Evolutionary conservation across 2,888 invertebrate genomes (phyloP).

Genomic region (Nemapogon koenigi): DNA sequence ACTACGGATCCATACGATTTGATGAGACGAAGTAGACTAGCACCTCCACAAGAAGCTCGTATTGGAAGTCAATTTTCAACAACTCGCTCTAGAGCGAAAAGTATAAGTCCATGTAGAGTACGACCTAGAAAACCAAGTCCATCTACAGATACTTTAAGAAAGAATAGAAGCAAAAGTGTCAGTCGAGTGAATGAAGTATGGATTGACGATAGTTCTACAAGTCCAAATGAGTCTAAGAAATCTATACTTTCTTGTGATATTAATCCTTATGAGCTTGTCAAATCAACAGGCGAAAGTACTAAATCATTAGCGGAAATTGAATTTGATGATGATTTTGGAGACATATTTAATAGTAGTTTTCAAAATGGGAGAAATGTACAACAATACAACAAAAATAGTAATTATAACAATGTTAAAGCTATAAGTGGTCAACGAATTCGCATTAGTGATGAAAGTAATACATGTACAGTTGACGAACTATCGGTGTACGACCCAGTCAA

Average conservation of each 20-base stretch:
- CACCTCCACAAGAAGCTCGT: constrained; percentile 67
- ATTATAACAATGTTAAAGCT: constrained; percentile 64
- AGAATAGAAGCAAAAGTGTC: constrained; percentile 53
- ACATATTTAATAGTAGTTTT: constrained; percentile 42
- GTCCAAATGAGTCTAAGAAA: constrained; percentile 49
- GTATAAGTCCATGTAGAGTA: constrained; percentile 63
- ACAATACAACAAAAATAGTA: constrained; percentile 34
- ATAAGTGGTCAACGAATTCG: constrained; percentile 75
- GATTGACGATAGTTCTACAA: constrained; percentile 40
- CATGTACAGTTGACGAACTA: constrained; percentile 39
- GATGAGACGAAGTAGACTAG: constrained; percentile 78
- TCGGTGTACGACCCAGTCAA: constrained; percentile 54
- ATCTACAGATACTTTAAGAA: constrained; percentile 32
- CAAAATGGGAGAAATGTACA: constrained; percentile 33
- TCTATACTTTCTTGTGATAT: constrained; percentile 85
- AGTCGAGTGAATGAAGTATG: constrained; percentile 55
- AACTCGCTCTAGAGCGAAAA: constrained; percentile 58
- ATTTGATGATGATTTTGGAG: constrained; percentile 58
- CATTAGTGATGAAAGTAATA: constrained; percentile 61
- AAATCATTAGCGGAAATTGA: constrained; percentile 57
- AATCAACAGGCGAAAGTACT: constrained; percentile 46
- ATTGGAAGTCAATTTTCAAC: constrained; percentile 59
- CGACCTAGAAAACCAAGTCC: constrained; percentile 55
- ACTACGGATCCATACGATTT: constrained; percentile 78
- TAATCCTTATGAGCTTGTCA: constrained; percentile 83